Base-by-base conservation (phyloP, 1,140 invertebrate species). In the Apis mellifera region DNA sequence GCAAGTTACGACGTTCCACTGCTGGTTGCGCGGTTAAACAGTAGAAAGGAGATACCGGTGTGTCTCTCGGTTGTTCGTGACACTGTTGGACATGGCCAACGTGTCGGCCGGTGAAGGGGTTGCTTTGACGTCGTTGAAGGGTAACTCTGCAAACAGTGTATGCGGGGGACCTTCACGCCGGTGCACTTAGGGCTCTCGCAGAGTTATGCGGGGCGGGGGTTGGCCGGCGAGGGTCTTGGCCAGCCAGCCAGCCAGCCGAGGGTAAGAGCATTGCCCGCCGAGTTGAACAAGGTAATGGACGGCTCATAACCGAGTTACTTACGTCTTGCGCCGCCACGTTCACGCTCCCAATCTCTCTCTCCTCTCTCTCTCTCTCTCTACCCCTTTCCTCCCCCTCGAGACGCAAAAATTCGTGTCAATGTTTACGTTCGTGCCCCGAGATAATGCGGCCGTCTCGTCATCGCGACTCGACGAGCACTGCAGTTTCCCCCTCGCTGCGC, bases 211-310 rank as follows among this genome's bases (percentile, higher is more conserved):
- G 26, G 19, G 26, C 69, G 74, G 68, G n/a, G 23, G 72, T 70
- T 59, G 32, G 74, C 55, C 15, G 68, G 13, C 54, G 57, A 66
- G 50, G 55, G 71, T 65, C 57, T 59, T 50, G 76, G 81, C 82
- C 85, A 84, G 78, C 54, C 52, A 52, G 11, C 52, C 52, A 54
- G 12, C 55, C 62, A 64, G 74, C 59, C 23, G 54, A 74, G 59
- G 57, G 77, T 83, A 82, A 80, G 86, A 84, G 86, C 72, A 79
- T 85, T 74, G 86, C 75, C 83, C 52, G 62, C 69, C 76, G 72
- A 88, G 86, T 87, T 87, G 83, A 88, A 81, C 86, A 88, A 88
- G 83, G 79, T 88, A 88, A 88, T 88, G 86, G 86, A 87, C 87
- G 86, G 86, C 64, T 88, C 86, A 87, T 88, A 88, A 88, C 86